phyloP scores from a whole-genome alignment of 2,113 vertebrate genomes.

The Phoenicopterus ruber region DNA sequence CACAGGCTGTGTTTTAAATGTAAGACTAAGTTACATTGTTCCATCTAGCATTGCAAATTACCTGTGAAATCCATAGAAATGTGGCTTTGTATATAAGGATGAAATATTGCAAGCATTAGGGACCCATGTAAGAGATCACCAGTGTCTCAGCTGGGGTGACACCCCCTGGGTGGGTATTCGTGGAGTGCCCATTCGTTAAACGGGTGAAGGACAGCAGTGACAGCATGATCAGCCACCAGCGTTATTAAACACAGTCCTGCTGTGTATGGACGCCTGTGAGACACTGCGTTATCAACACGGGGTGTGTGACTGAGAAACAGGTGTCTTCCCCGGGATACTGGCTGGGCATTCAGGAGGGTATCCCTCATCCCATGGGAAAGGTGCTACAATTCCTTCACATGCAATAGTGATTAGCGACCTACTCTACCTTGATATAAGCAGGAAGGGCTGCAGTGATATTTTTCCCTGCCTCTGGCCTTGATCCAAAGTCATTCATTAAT shows the following conservation, averaged over 20 bases:
- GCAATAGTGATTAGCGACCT: neutral
- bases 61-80: neutral
- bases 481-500: neutral
- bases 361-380: neutral
- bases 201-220: neutral
- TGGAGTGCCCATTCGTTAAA: neutral
- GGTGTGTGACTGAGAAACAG: neutral
- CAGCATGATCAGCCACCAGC: neutral
- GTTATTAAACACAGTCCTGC: neutral
- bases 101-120: rapidly evolving
- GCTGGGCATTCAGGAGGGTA: neutral
- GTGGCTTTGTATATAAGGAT: neutral
- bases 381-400: rapidly evolving
- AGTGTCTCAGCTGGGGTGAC: no score
- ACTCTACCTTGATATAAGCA: neutral
- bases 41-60: neutral
- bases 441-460: neutral
- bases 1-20: neutral
- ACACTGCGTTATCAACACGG: no score
- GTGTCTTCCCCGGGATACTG: neutral
- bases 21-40: neutral
- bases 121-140: neutral
- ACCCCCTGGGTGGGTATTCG: neutral
- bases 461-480: neutral
- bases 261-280: neutral